A percentile compares a stretch with the other conserved stretches of the same genome.
Conservation (phyloP, 2,113 vertebrate genomes). For the Varanus komodoensis region DNA sequence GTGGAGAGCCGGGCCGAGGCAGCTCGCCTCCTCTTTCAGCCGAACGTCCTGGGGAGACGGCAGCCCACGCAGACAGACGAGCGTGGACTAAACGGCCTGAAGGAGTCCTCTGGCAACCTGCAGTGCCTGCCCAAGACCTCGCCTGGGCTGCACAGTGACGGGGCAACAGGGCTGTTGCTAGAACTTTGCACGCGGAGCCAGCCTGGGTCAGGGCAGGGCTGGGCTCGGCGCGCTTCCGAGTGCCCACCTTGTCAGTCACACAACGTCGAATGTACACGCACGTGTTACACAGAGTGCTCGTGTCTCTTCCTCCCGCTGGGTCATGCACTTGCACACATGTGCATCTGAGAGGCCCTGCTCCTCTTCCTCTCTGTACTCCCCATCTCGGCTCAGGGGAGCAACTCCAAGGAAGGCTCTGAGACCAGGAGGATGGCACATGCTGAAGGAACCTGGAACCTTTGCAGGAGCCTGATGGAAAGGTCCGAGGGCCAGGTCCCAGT, state of each 20-base stretch:
- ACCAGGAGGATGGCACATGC: not conserved
- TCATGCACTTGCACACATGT: not conserved
- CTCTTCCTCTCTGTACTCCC: not conserved
- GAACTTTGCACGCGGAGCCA: not conserved
- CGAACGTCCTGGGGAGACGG: not conserved
- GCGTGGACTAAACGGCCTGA: too few relatives aligned
- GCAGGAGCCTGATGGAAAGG: not conserved
- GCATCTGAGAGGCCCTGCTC: not conserved
- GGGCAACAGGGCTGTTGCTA: not conserved
- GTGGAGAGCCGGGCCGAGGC: conserved; percentile 30
- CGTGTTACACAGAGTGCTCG: too few relatives aligned
- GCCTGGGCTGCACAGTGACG: not conserved
- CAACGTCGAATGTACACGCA: not conserved
- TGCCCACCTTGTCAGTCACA: not conserved
- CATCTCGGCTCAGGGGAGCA: too few relatives aligned
- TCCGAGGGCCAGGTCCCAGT: not conserved
- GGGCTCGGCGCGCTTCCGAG: not conserved
- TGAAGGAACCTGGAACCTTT: not conserved
- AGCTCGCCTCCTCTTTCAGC: not conserved
- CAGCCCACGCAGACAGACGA: too few relatives aligned
- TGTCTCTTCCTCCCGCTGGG: not conserved
- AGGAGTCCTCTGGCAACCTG: not conserved
- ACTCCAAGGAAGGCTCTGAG: not conserved
- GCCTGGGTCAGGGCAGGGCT: not conserved
- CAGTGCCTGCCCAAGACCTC: not conserved